Conservation (phyloP, 1,140 invertebrate genomes). For the Triops cancriformis region DNA sequence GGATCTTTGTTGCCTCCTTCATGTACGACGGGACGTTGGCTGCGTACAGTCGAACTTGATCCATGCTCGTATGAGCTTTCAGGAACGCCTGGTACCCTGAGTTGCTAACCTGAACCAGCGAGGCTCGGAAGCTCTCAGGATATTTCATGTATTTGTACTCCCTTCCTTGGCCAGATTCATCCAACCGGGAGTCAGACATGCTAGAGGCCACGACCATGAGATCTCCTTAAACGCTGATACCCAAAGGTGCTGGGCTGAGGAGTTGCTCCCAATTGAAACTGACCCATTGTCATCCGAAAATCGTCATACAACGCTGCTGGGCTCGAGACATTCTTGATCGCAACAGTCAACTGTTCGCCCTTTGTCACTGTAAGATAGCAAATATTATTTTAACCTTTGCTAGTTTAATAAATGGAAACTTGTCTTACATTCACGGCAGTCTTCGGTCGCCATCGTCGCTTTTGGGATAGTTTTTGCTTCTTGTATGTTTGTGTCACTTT, state of each 20-base stretch:
- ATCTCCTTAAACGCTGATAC: neutral
- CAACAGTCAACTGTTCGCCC: neutral
- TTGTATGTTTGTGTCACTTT: neutral
- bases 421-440: neutral
- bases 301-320: neutral
- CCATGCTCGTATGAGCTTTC: constrained; percentile 14
- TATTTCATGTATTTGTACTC: constrained; percentile 9
- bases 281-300: neutral
- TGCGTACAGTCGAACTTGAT: neutral
- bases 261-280: constrained; percentile 18
- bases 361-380: neutral
- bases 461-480: neutral
- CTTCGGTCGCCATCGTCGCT: neutral
- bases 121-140: constrained; percentile 8
- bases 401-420: neutral
- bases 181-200: constrained; percentile 7
- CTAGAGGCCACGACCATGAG: neutral
- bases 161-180: neutral
- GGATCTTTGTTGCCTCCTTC: constrained; percentile 15
- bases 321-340: neutral
- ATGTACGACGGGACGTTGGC: neutral
- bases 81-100: constrained; percentile 10
- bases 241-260: constrained; percentile 8
- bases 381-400: neutral
- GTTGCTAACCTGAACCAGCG: constrained; percentile 16